Base-by-base conservation (phyloP, 2,113 vertebrate species). In the Seriola dumerili region DNA sequence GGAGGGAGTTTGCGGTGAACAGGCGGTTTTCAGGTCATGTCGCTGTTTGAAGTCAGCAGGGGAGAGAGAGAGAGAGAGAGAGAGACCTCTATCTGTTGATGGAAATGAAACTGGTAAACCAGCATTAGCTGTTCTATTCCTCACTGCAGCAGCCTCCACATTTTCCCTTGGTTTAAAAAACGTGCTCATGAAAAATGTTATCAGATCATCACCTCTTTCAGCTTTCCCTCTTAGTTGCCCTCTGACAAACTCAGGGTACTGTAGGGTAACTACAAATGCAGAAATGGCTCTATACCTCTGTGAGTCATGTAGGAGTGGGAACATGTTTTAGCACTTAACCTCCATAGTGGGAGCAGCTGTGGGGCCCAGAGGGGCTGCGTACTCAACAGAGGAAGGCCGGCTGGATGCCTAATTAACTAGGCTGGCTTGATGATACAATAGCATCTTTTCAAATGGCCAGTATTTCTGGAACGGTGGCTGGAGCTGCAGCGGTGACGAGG, bases 281-380 rank as follows among this genome's bases (percentile, higher is more conserved):
- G 48, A 55, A 29, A 82, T 72, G 85, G 55, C 17, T 4, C 76
- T 83, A 21, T 91, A 85, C 66, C 64, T 87, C 84, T 76, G 83
- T 83, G 87, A 88, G 84, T 84, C 85, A 44, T 89, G 84, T 87
- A 89, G 68, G 48, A 73, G 62, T 61, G 40, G 57, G 66, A 82
- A 93, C 94, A 94, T 89, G 90, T 90, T 94, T 92, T 91, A 93
- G 90, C 90, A 93, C 93, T 94, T 95, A 93, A 94, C 91, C 88
- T 91, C 83, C 81, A 87, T 86, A 88, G 85, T 64, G 68, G 86
- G 78, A 93, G 88, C 92, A 92, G 91, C 92, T 92, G 92, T 91
- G 88, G 81, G 92, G 90, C 92, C 91, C 88, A 86, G 85, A 88
- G 89, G 88, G 89, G 88, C 77, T 52, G 76, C 87, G 86, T 72